Base-by-base conservation (phyloP, 1,140 invertebrate genomes). In the Hermatobates lingyangjiaoensis region DNA sequence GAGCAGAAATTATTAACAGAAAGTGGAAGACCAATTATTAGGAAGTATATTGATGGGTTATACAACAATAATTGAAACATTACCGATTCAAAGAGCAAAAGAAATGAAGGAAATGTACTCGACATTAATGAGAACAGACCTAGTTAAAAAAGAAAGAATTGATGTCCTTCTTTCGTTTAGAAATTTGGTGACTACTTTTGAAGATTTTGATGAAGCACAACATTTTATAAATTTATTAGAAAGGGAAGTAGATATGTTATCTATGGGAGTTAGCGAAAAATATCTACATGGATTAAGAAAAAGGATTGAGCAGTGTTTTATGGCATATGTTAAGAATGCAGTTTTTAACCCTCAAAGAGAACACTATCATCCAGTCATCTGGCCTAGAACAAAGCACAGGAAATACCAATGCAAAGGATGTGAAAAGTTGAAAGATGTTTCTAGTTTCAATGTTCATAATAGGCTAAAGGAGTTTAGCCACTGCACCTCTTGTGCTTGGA, bases 41-140 rank as follows among this genome's bases (percentile, higher is more conserved):
- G 23, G 12, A 7, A 46, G 10, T 20, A 46, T 12, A 24, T 7
- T 12, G 21, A 46, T n/a, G 20, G 5, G 3, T 7, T n/a, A 12
- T 14, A 46, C 26, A 14, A 46, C 23, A 7, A 46, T 46, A 46
- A 20, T 46, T 24, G 45, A 46, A 24, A 25, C 45, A 7, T 25
- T 46, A 46, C 20, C 21, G 26, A 20, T 25, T 3, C 45, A 46
- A 46, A 24, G 45, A 25, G 45, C 45, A 14, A 24, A 24, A 25
- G 45, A 46, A 46, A 7, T 46, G 12, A 46, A 46, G 26, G 45
- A 46, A 24, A 25, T 46, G 26, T 46, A 46, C 45, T 24, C 12
- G 3, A 14, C 45, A 14, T 46, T 24, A 15, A 21, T 7, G 7
- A 46, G 45, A 46, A 46, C 10, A 7, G 45, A 46, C 21, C 26